Conservation (phyloP, 2,113 vertebrate genomes). For the Labeo rohita region DNA sequence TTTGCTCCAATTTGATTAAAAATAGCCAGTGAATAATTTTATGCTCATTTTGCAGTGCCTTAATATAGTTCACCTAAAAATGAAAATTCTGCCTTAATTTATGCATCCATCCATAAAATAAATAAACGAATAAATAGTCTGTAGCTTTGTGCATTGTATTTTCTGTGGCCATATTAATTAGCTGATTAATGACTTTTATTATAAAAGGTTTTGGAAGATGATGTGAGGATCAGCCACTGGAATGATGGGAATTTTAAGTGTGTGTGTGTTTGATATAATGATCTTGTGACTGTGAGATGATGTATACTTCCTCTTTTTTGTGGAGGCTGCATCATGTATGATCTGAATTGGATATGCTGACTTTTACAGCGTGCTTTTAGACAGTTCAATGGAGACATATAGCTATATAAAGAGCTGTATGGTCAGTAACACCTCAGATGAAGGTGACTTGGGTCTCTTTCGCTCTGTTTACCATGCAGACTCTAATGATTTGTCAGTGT, state of each 20-base stretch:
- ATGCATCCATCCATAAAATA: neutral
- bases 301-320: neutral
- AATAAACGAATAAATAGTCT: neutral
- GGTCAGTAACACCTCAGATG: neutral
- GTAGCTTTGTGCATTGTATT: neutral
- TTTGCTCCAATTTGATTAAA: neutral
- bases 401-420: constrained; percentile 25
- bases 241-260: neutral
- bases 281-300: constrained; percentile 11
- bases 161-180: neutral
- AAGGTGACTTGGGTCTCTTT: constrained; percentile 5
- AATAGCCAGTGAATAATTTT: neutral
- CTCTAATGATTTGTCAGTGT: neutral
- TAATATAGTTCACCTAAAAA: neutral
- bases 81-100: neutral
- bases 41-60: neutral
- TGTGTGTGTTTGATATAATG: neutral
- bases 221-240: neutral
- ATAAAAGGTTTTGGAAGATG: neutral
- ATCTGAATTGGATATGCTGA: neutral
- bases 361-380: neutral
- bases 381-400: neutral
- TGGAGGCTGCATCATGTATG: neutral
- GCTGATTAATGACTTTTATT: neutral
- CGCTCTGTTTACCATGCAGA: neutral